These are phyloP conservation scores for Brenthis hecate DNA, from an alignment of 2,888 invertebrate genomes.

Conservation along the genomic window DNA sequence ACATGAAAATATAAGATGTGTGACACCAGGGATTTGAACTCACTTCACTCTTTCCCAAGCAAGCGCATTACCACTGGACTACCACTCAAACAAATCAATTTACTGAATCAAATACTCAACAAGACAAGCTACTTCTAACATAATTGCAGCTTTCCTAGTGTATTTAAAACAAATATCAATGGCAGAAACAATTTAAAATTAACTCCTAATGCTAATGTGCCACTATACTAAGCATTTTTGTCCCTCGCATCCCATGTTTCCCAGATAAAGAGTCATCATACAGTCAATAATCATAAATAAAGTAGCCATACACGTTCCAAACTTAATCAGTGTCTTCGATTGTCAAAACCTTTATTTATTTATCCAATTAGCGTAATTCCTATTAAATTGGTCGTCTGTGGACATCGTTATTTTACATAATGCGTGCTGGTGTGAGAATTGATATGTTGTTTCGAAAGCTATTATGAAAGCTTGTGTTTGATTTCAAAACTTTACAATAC, in stretches of 20 bases:
- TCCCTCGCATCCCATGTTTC: not conserved
- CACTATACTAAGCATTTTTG: not conserved
- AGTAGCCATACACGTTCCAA: not conserved
- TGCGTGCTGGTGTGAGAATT: constrained; percentile 23
- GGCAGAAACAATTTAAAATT: no score
- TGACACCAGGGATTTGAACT: no score
- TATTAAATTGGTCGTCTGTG: constrained; percentile 20
- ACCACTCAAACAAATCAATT: no score
- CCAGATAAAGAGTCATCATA: not conserved
- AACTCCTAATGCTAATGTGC: not conserved
- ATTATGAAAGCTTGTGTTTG: not conserved
- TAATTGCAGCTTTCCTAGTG: no score
- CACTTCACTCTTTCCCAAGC: no score
- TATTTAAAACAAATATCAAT: no score
- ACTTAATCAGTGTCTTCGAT: constrained; percentile 20
- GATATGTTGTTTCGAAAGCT: constrained; percentile 11
- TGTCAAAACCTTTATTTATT: constrained; percentile 23
- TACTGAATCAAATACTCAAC: no score
- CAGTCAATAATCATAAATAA: constrained; percentile 22
- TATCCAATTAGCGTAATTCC: constrained; percentile 21
- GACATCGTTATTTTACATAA: constrained; percentile 21
- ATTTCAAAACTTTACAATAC: not conserved
- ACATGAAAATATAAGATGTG: no score
- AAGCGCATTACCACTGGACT: no score
- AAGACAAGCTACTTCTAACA: no score